phyloP scores from a whole-genome alignment of 1,140 invertebrate species.

The Drosophila mauritiana region DNA sequence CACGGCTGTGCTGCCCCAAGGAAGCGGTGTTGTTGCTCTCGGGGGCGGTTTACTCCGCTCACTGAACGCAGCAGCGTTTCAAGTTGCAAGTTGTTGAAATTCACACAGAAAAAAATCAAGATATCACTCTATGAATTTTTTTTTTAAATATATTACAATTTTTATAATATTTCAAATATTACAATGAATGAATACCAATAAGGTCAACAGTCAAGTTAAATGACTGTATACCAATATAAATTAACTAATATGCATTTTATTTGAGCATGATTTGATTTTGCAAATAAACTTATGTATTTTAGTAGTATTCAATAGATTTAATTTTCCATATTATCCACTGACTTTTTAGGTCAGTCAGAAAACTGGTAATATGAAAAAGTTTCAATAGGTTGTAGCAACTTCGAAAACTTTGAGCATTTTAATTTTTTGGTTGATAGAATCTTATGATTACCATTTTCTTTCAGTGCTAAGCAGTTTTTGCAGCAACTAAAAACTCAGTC shows the following conservation, averaged over 20 bases:
- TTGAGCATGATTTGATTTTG: no score
- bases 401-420: no score
- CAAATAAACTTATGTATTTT: no score
- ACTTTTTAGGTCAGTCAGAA: no score
- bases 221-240: neutral
- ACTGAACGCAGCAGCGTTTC: constrained; percentile 45
- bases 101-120: neutral
- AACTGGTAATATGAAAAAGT: no score
- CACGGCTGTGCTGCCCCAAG: constrained; percentile 8
- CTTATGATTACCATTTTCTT: neutral
- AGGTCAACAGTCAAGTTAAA: neutral
- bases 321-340: no score
- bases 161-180: neutral
- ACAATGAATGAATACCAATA: neutral
- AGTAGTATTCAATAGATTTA: no score
- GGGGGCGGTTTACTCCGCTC: constrained; percentile 30
- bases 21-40: constrained; percentile 20
- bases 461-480: constrained; percentile 7
- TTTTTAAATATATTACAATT: no score
- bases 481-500: constrained; percentile 22
- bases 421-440: no score
- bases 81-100: constrained; percentile 59
- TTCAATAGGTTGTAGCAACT: no score
- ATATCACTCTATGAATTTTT: no score
- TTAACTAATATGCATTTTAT: no score